Conservation (phyloP, 2,888 invertebrate species). For the Pheosia gnoma region DNA sequence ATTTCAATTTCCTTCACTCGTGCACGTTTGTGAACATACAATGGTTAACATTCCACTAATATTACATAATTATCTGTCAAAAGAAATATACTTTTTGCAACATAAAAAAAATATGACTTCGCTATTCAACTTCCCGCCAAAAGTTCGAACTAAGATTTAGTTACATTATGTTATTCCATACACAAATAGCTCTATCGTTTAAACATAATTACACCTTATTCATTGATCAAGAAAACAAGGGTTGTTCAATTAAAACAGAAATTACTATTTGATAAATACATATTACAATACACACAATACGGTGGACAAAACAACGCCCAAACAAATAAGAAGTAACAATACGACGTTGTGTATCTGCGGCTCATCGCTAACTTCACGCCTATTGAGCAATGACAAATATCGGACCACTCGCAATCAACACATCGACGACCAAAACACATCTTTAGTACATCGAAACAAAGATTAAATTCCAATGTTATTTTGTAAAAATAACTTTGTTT, state of each 20-base stretch:
- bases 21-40: too few relatives aligned
- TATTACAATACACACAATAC: not conserved
- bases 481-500: slow-evolving; percentile 34
- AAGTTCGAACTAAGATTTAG: too few relatives aligned
- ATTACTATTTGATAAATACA: not conserved
- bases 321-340: slow-evolving; percentile 54
- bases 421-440: slow-evolving; percentile 32
- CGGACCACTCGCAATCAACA: slow-evolving; percentile 32
- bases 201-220: too few relatives aligned
- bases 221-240: not conserved
- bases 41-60: too few relatives aligned
- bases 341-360: slow-evolving; percentile 49
- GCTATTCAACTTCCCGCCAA: too few relatives aligned
- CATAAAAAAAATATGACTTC: too few relatives aligned
- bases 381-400: slow-evolving; percentile 62
- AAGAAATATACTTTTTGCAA: too few relatives aligned
- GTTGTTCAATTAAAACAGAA: not conserved
- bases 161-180: too few relatives aligned
- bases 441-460: slow-evolving; percentile 30
- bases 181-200: too few relatives aligned
- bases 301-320: slow-evolving; percentile 15
- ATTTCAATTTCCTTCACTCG: too few relatives aligned
- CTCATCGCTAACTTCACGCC: slow-evolving; percentile 67
- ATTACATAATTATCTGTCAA: too few relatives aligned
- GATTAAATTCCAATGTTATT: slow-evolving; percentile 21